These are phyloP conservation scores for Hyla sarda DNA, from an alignment of 2,113 vertebrate genomes.

Conservation along the genomic window DNA sequence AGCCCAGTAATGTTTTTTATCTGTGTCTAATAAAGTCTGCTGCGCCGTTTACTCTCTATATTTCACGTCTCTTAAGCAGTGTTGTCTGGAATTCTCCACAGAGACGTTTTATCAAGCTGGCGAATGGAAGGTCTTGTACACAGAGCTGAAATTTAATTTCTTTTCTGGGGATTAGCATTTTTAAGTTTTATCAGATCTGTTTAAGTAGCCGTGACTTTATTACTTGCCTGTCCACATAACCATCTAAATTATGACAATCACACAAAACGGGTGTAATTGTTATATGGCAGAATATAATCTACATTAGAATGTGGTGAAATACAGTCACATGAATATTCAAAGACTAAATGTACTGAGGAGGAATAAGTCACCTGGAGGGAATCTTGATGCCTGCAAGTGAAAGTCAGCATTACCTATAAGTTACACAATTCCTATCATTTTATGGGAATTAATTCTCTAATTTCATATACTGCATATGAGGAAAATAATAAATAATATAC, in stretches of 20 bases:
- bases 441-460: background rate
- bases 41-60: slow-evolving; percentile 32
- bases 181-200: slow-evolving; percentile 59
- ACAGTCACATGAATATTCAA: slow-evolving; percentile 22
- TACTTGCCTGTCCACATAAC: slow-evolving; percentile 56
- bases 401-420: background rate
- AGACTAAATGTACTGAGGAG: background rate
- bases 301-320: slow-evolving; percentile 20
- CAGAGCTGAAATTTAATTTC: slow-evolving; percentile 58
- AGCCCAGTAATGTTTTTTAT: slow-evolving; percentile 43
- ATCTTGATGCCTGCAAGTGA: background rate
- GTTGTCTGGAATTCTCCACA: slow-evolving; percentile 54
- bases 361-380: slow-evolving; percentile 3
- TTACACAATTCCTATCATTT: background rate
- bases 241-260: slow-evolving; percentile 58
- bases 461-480: background rate
- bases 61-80: slow-evolving; percentile 51
- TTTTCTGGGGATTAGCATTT: slow-evolving; percentile 59
- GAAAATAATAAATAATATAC: too few species aligned
- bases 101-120: slow-evolving; percentile 58
- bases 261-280: slow-evolving; percentile 40
- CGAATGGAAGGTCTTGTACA: slow-evolving; percentile 56
- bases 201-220: slow-evolving; percentile 59
- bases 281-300: slow-evolving; percentile 9
- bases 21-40: slow-evolving; percentile 33